phyloP scores from a whole-genome alignment of 2,113 vertebrate genomes.

The Nibea albiflora region DNA sequence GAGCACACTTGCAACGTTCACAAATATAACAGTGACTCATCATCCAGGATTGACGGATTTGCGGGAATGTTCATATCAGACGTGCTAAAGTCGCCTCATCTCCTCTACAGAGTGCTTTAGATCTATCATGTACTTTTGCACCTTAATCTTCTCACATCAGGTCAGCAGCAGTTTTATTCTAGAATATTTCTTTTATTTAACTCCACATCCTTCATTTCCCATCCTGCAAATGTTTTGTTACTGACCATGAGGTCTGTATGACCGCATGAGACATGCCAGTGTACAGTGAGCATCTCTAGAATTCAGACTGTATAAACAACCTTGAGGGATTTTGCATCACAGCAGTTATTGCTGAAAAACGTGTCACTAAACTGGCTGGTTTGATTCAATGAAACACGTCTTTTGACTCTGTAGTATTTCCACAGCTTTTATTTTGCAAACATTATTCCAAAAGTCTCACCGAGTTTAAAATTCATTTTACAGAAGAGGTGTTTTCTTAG shows the following conservation, averaged over 20 bases:
- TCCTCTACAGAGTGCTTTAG: too few species aligned
- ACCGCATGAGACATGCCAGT: neutral
- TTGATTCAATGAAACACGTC: neutral
- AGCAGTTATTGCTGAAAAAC: neutral
- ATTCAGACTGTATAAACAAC: neutral
- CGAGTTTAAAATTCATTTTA: conserved; percentile 6
- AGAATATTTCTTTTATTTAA: neutral
- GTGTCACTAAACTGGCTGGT: neutral
- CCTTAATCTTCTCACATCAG: too few species aligned
- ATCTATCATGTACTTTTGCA: neutral
- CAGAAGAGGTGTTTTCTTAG: neutral
- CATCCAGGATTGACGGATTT: neutral
- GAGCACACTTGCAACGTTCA: neutral
- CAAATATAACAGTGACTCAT: neutral
- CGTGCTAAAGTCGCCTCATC: neutral
- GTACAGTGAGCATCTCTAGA: neutral
- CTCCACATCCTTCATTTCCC: neutral
- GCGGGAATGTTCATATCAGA: too few species aligned
- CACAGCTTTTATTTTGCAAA: neutral
- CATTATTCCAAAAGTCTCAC: neutral
- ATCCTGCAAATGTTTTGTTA: neutral
- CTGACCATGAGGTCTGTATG: neutral
- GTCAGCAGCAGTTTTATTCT: neutral
- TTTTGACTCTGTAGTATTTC: neutral
- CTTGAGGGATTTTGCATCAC: neutral